Evolutionary conservation across 1,140 invertebrate genomes (phyloP), one percentile per base, ranked within the genome.

Genomic region (Psix sp.): DNA sequence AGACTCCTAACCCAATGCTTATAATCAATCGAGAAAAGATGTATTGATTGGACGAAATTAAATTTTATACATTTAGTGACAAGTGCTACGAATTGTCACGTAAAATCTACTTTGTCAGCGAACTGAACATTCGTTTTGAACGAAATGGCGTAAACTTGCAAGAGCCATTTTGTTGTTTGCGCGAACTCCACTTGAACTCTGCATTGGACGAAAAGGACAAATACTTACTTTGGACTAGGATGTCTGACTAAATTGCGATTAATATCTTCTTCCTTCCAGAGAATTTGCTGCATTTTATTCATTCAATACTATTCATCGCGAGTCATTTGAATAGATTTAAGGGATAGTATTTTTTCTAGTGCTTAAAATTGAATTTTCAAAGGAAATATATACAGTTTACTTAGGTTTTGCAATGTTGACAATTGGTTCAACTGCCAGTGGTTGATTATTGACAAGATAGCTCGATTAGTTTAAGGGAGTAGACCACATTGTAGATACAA

Each of bases 81-180:
- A n/a, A n/a, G n/a, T n/a, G n/a, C n/a, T n/a, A n/a, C n/a, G n/a
- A 29, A 29, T 29, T 29, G 21, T 24, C 21, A 3, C 26, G 26
- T 7, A 35, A 5, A 13, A 11, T 35, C 33, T 35, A 5, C 10
- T 11, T 35, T 35, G 33, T 1, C 7, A 7, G 26, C 26, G 7
- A 29, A 29, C 26, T 29, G n/a, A 29, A 29, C n/a, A n/a, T n/a
- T n/a, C n/a, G n/a, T n/a, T 73, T 45, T 67, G 77, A 74, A 66
- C 62, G 16, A 59, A 74, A 76, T 80, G 76, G 77, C 73, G 78
- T 76, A 71, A 79, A 74, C 68, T 68, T 60, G 65, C 74, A 75
- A 77, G 79, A 63, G 83, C 84, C 83, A 86, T 86, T 77, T 86
- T 85, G 83, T 86, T 86, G 84, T 86, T 86, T 86, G 82, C 84